Evolutionary conservation across 2,113 vertebrate genomes (phyloP).

Genomic region (Perca schrenkii): DNA sequence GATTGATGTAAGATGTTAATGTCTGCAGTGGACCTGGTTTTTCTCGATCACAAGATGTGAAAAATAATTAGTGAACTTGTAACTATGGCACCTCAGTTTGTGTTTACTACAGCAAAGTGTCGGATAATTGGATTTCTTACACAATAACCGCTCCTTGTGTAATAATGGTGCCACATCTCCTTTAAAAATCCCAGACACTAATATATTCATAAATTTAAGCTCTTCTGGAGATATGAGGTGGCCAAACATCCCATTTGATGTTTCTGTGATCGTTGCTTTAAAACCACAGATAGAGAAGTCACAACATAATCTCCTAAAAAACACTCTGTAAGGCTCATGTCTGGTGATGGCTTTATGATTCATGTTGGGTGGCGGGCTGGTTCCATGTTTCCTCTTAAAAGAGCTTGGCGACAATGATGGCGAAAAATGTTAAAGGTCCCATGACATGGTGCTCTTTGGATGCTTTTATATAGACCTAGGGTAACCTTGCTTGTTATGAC

Average conservation of each 20-base stretch:
- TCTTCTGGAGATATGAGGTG: slow-evolving; percentile 24
- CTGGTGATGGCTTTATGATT: background rate
- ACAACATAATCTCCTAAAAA: slow-evolving; percentile 11
- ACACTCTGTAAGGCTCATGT: background rate
- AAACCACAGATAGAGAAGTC: slow-evolving; percentile 13
- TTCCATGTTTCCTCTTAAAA: background rate
- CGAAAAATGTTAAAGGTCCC: no score
- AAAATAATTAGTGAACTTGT: background rate
- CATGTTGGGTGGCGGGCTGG: background rate
- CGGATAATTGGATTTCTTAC: slow-evolving; percentile 20
- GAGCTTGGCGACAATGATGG: background rate
- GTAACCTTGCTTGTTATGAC: no score
- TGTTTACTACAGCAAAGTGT: background rate
- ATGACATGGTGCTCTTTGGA: no score
- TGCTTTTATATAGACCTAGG: no score
- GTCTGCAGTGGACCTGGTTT: background rate
- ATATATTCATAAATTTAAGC: slow-evolving; percentile 44
- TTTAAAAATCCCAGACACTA: slow-evolving; percentile 9
- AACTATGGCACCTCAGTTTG: background rate
- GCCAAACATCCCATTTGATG: slow-evolving; percentile 17
- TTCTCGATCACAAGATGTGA: background rate
- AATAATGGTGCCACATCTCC: background rate
- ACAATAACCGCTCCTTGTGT: slow-evolving; percentile 2
- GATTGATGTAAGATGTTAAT: background rate
- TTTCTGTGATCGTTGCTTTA: slow-evolving; percentile 20